Percentiles rank a stretch among this genome's conserved stretches.
These are phyloP conservation scores for Barypeithes pellucidus DNA, from an alignment of 2,888 invertebrate species.

Conservation along the genomic window DNA sequence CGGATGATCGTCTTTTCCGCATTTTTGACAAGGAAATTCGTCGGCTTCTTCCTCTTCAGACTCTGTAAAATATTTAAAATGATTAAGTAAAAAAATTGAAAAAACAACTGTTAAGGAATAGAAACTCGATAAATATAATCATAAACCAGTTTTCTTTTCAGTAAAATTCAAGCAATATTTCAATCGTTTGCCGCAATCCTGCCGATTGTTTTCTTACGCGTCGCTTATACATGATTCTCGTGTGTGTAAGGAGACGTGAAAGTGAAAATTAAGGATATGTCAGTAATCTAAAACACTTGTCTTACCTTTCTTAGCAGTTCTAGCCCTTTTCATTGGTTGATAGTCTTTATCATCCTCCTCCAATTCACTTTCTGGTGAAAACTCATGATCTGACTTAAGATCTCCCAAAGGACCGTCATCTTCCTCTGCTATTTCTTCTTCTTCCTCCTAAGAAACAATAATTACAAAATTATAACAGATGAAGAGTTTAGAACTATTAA, in stretches of 20 bases:
- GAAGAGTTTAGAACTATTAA: too few relatives aligned
- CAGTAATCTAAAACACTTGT: too few relatives aligned
- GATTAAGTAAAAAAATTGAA: too few relatives aligned
- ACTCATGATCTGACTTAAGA: slow-evolving; percentile 87
- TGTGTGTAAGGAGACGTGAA: too few relatives aligned
- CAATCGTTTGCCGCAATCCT: too few relatives aligned
- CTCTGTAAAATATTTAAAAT: slow-evolving; percentile 61
- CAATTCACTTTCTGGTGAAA: slow-evolving; percentile 91
- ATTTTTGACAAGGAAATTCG: slow-evolving; percentile 89
- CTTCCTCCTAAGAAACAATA: slow-evolving; percentile 64
- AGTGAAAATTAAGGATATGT: too few relatives aligned
- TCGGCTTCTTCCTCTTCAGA: slow-evolving; percentile 63
- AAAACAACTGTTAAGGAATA: too few relatives aligned
- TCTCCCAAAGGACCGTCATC: slow-evolving; percentile 56
- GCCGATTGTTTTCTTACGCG: too few relatives aligned
- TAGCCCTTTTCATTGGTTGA: slow-evolving; percentile 85
- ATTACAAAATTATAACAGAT: not conserved
- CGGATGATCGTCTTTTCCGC: slow-evolving; percentile 93
- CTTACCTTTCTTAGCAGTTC: slow-evolving; percentile 86
- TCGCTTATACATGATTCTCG: too few relatives aligned
- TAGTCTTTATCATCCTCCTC: slow-evolving; percentile 79
- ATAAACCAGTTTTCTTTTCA: too few relatives aligned
- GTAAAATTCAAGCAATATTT: too few relatives aligned
- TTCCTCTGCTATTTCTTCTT: slow-evolving; percentile 68
- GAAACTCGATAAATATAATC: too few relatives aligned